Base-by-base conservation (phyloP, 1,140 invertebrate species). In the Cephus cinctus region DNA sequence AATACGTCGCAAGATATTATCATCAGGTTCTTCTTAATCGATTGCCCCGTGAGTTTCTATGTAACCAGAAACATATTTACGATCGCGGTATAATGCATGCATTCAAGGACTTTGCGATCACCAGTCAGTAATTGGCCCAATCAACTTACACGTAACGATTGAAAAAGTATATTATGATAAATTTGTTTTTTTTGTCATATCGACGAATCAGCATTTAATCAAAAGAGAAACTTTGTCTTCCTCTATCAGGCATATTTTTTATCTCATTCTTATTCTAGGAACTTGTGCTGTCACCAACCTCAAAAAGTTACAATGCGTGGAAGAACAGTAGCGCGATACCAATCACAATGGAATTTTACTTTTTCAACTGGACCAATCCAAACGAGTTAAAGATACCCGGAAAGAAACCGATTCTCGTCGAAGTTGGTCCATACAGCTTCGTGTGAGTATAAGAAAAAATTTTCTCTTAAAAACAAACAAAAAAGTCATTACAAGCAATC, bases 341-440 rank as follows among this genome's bases (percentile, higher is more conserved):
- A 2, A 65, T 82, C 38, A 65, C 75, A 46, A 60, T 83, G n/a
- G 71, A 79, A 11, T 66, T 82, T 53, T 78, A 76, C 43, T 72
- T 83, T 40, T 83, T 80, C 47, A 82, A 83, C 50, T 82, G 80
- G 81, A 82, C 81, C 0, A 83, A 83, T 68, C 76, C 79, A 0
- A 55, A 75, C 5, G 65, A 79, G 8, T 35, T 80, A 0, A 50
- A 14, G 3, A 31, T 46, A 1, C 49, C 48, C 3, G 65, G 57
- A 5, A 69, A 66, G 2, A 83, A 83, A 50, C 82, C 81, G 11
- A 71, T 64, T 21, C 76, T 85, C 21, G 67, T 72, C 22, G 73
- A 85, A 67, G 19, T 82, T 5, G 89, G 89, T 43, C 90, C 90
- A 0, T 92, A 90, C 62, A 78, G 81, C 18, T 83, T 81, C 50